A percentile compares a stretch with the other conserved stretches of the same genome.
Conservation (phyloP, 2,113 vertebrate species). For the Bothrops jararaca region DNA sequence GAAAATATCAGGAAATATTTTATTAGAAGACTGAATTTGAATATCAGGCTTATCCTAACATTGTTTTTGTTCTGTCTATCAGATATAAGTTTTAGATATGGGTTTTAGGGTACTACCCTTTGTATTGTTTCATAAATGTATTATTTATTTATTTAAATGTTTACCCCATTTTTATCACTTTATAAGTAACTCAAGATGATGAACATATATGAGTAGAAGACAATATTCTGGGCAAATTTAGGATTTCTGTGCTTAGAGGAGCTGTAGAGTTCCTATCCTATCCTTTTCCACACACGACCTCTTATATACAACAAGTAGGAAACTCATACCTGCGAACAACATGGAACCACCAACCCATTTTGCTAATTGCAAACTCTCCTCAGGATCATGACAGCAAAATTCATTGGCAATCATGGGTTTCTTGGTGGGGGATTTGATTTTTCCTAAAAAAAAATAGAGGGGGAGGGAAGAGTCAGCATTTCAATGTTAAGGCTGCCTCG, state of each 20-base stretch:
- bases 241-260: background rate
- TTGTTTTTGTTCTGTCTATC: background rate
- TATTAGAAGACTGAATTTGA: slow-evolving; percentile 36
- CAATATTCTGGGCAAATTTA: background rate
- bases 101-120: background rate
- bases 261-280: background rate
- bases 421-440: no score
- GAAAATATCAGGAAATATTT: slow-evolving; percentile 33
- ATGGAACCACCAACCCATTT: no score
- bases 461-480: no score
- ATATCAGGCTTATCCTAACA: background rate
- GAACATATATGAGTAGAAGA: background rate
- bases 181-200: background rate
- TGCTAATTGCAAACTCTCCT: no score
- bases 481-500: no score
- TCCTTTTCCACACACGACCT: background rate
- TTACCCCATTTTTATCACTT: background rate
- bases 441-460: no score
- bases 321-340: no score
- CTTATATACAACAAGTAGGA: no score
- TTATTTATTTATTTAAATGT: background rate
- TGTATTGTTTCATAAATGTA: background rate
- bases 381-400: no score
- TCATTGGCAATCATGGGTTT: no score
- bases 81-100: background rate